Percentiles rank a stretch among this genome's conserved stretches.
Evolutionary conservation across 37 sponge, comb jelly and placozoan genomes (phyloP).

Genomic region (Ephydatia muelleri): DNA sequence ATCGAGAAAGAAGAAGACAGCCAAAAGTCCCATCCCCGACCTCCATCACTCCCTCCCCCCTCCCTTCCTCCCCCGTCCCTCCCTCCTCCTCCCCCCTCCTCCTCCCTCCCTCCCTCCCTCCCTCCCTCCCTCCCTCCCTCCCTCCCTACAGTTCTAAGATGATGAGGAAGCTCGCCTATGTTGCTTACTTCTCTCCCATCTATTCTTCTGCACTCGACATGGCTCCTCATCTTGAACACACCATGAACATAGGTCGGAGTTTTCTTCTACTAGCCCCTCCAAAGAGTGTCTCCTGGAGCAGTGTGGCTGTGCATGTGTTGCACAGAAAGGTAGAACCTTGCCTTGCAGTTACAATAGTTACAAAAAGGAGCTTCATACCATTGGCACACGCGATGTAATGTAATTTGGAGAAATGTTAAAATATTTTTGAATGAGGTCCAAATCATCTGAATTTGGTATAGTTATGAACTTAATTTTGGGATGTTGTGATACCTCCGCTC

Average conservation of each 20-base stretch:
- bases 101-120: background rate
- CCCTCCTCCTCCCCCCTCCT: conserved; percentile 1
- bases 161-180: background rate
- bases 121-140: background rate
- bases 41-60: conserved; percentile 6
- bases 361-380: no score
- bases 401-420: no score
- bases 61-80: background rate
- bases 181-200: conserved; percentile 52
- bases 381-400: no score
- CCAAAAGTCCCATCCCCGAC: background rate
- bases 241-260: background rate
- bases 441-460: no score
- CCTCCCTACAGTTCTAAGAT: background rate
- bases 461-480: no score
- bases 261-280: conserved; percentile 38
- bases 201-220: background rate
- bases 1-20: no score
- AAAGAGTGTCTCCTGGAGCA: conserved; percentile 47
- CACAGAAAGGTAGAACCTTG: conserved; percentile 24
- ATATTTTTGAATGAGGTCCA: no score
- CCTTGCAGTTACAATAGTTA: no score
- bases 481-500: no score
- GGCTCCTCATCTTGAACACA: background rate
- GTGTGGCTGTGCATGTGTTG: conserved; percentile 69